Evolutionary conservation across 2,888 invertebrate species (phyloP), one percentile per base, ranked within the genome.

Genomic region (Drosophila mettleri): DNA sequence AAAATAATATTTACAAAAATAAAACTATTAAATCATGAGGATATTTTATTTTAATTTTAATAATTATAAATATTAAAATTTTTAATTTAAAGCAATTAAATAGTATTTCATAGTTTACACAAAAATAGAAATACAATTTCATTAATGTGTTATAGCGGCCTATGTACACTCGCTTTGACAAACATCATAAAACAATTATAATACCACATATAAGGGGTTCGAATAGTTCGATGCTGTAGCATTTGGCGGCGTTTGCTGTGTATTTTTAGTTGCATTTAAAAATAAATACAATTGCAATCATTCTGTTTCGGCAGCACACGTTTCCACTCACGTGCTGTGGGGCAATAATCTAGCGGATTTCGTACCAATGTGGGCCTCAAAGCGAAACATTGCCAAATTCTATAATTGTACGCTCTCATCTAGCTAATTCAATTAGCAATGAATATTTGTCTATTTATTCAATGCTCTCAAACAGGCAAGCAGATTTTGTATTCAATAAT

Each of bases 321-420:
- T 77, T 77, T 73, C 48, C 18, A 69, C 73, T 78, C 73, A 82
- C 86, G 81, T 78, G 78, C 69, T 43, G 57, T 48, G 74, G 53
- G 67, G 76, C 87, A 84, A 78, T 88, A 88, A 82, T 88, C 73
- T 88, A 88, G 88, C 76, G 72, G 88, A 59, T 88, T 88, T 85
- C 88, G 75, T 61, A 36, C 62, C 55, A 64, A 46, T 61, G 74
- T 51, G 66, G 41, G 29, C 55, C 55, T 38, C 24, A 33, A 14
- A 14, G 18, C 41, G 20, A 48, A 14, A 14, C 43, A 48, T 38
- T 77, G 74, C 74, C 74, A 74, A 74, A 58, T 62, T 71, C 72
- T 74, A 74, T 62, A 62, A 62, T 51, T 77, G 77, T 20, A 22
- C 46, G 16, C 55, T 18, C 29, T 53, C 59, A 46, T 63, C 60